Evolutionary conservation across 2,888 invertebrate species (phyloP).

Genomic region (Nyleta sp.): DNA sequence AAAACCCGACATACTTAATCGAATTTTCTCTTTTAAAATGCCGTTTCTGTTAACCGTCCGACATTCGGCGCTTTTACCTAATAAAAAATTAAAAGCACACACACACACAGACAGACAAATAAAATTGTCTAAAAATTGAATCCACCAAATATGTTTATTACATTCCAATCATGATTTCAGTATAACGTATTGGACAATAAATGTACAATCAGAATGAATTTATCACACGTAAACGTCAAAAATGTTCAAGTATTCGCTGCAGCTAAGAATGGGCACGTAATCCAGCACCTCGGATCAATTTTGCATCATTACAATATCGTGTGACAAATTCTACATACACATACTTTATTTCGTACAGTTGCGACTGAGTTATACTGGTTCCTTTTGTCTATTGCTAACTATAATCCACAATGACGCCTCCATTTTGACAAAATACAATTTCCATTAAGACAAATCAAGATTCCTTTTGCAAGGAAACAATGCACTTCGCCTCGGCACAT

Average conservation of each 20-base stretch:
- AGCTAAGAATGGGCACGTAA: conserved; percentile 42
- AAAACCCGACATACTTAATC: too few species aligned
- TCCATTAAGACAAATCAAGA: neutral
- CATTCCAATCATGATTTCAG: conserved; percentile 55
- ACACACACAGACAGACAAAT: too few species aligned
- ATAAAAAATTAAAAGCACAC: too few species aligned
- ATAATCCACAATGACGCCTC: conserved; percentile 35
- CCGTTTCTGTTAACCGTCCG: too few species aligned
- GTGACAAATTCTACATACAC: conserved; percentile 55
- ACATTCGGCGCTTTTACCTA: too few species aligned
- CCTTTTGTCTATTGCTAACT: conserved; percentile 42
- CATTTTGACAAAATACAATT: conserved; percentile 21
- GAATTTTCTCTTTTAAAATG: too few species aligned
- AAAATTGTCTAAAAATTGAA: too few species aligned
- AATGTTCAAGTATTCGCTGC: conserved; percentile 35
- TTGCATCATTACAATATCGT: conserved; percentile 32
- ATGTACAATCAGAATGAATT: conserved; percentile 54
- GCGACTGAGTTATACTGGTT: conserved; percentile 29
- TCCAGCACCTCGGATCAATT: conserved; percentile 35
- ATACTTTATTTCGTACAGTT: conserved; percentile 38
- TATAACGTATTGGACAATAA: conserved; percentile 53
- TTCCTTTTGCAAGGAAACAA: too few species aligned
- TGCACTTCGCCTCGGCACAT: neutral
- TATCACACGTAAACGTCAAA: conserved; percentile 59
- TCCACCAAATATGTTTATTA: conserved; percentile 63